phyloP scores from a whole-genome alignment of 1,140 invertebrate species.

The Macrocentrus cingulum region DNA sequence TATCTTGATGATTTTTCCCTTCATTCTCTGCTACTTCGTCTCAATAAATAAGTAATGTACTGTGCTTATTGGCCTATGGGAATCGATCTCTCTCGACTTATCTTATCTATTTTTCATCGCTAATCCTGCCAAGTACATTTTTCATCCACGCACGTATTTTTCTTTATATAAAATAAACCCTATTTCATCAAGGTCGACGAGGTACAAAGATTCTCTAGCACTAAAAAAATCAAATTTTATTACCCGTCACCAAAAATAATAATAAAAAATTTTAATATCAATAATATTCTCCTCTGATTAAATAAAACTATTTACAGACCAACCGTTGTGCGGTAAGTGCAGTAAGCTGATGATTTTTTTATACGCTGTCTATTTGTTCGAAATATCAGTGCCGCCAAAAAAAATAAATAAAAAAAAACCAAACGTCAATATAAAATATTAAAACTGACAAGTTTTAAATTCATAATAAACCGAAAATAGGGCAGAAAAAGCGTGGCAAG shows the following conservation, averaged over 20 bases:
- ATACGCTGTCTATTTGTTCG: neutral
- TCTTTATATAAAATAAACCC: slow-evolving; percentile 24
- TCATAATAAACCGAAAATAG: neutral
- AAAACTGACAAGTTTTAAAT: neutral
- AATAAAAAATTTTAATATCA: neutral
- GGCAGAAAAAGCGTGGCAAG: neutral
- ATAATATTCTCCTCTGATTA: slow-evolving; percentile 14
- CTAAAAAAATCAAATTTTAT: slow-evolving; percentile 28
- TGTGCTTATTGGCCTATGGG: slow-evolving; percentile 35
- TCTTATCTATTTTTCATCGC: slow-evolving; percentile 18
- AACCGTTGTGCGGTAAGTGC: slow-evolving; percentile 34
- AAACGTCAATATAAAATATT: neutral
- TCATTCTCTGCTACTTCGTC: slow-evolving; percentile 6
- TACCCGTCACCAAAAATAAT: slow-evolving; percentile 27
- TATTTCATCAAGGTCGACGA: slow-evolving; percentile 31
- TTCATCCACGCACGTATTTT: slow-evolving; percentile 9
- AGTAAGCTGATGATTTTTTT: slow-evolving; percentile 20
- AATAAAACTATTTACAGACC: slow-evolving; percentile 45
- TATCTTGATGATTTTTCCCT: slow-evolving; percentile 47
- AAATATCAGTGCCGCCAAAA: too few relatives aligned
- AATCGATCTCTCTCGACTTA: slow-evolving; percentile 18
- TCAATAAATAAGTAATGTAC: slow-evolving; percentile 43
- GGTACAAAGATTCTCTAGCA: slow-evolving; percentile 49
- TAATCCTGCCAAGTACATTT: slow-evolving; percentile 9
- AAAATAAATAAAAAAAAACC: too few relatives aligned